Evolutionary conservation across 1,140 invertebrate genomes (phyloP), one percentile per base, ranked within the genome.

Genomic region (Brachionus manjavacas): DNA sequence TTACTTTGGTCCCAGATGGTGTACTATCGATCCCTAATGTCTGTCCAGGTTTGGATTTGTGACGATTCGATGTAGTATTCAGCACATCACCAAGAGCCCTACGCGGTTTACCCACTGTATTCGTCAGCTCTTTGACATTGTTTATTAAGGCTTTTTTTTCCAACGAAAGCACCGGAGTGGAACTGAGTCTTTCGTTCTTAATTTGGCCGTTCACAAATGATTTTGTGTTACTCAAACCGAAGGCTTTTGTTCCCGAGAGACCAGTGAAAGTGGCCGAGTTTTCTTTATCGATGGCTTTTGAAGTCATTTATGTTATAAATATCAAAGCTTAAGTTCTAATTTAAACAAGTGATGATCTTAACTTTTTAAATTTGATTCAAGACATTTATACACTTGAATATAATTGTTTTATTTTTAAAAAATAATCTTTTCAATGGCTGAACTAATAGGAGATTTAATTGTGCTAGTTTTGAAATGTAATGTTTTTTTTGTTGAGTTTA

Each of bases 11-110:
- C 7, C 12, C 52, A 3, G 52, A 46, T 43, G 52, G 52, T 35
- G 28, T 81, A 23, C 16, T 39, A n/a, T 60, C 25, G 11, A 60
- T 4, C 1, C 52, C 49, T 49, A 23, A 20, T n/a, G n/a, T 49
- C 11, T n/a, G 31, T 20, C 39, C n/a, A 0, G 0, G 11, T 64
- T 80, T 64, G 79, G 79, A 11, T 41, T 49, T 46, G 11, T n/a
- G 20, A 31, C 43, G 39, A 49, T 11, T 20, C n/a, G 49, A 20
- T 43, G 79, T 46, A 4, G 79, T 81, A 55, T 81, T 81, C 1
- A 60, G 25, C 4, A 81, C 79, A 81, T 81, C 64, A 23, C 79
- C 52, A 41, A 81, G 41, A 64, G 52, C 79, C 14, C 79, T 52
- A 7, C 79, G 49, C 16, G 55, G 79, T 39, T 68, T 60, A 41